Evolutionary conservation across 2,113 vertebrate genomes (phyloP).

Genomic region (Romanogobio albipinnatus): DNA sequence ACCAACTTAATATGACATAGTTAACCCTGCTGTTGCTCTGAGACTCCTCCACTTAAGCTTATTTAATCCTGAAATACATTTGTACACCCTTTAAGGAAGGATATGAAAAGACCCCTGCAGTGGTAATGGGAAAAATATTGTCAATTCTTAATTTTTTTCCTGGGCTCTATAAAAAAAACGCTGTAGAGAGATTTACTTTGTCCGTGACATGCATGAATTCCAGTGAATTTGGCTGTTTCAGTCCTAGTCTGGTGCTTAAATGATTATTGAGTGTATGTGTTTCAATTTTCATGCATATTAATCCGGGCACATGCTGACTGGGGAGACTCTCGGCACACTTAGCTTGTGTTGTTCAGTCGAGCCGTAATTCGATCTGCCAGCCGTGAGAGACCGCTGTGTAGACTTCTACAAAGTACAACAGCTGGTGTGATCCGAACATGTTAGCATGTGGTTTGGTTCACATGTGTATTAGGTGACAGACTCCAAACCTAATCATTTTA

Average conservation of each 20-base stretch:
- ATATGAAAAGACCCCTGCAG: conserved; percentile 25
- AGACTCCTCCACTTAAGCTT: neutral
- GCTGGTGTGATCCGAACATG: conserved; percentile 17
- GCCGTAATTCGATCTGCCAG: conserved; percentile 32
- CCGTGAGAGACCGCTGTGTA: conserved; percentile 5
- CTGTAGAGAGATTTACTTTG: neutral
- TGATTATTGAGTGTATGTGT: conserved; percentile 35
- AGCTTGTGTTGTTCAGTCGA: neutral
- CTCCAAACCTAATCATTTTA: conserved; percentile 28
- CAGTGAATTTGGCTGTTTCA: conserved; percentile 3
- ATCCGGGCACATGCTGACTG: neutral
- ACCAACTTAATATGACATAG: neutral
- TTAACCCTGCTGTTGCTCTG: neutral
- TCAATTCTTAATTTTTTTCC: neutral
- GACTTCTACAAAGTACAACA: conserved; percentile 21
- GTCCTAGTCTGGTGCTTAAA: conserved; percentile 7
- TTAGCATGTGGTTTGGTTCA: conserved; percentile 10
- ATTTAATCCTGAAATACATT: conserved; percentile 21
- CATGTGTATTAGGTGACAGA: conserved; percentile 23
- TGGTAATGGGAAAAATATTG: conserved; percentile 25
- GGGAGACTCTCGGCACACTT: neutral
- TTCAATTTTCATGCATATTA: conserved; percentile 39
- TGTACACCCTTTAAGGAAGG: conserved; percentile 20
- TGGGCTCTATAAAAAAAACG: neutral
- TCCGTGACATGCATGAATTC: conserved; percentile 26